phyloP scores from a whole-genome alignment of 2,797 vertebrate genomes.

The Pterois miles region DNA sequence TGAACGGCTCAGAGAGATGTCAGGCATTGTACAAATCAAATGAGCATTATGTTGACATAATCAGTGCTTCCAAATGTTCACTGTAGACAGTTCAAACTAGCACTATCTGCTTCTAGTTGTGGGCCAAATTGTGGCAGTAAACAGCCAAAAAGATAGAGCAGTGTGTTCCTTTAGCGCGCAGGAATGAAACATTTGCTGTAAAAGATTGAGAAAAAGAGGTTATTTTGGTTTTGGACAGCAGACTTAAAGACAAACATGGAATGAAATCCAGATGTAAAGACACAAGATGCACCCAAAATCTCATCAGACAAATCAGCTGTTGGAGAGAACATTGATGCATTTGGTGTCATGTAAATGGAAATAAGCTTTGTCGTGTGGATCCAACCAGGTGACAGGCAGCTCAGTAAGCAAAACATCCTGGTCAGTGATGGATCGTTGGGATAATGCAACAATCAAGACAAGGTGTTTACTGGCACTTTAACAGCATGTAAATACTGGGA shows the following conservation, averaged over 20 bases:
- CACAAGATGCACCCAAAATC: not conserved
- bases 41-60: not conserved
- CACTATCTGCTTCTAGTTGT: not conserved
- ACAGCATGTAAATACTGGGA: slow-evolving; percentile 39
- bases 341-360: slow-evolving; percentile 31
- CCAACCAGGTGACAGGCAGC: slow-evolving; percentile 25
- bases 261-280: slow-evolving; percentile 33
- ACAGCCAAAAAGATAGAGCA: slow-evolving; percentile 25
- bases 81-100: not conserved
- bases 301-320: slow-evolving; percentile 16
- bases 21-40: not conserved
- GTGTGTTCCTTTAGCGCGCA: slow-evolving; percentile 10
- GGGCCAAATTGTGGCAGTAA: slow-evolving; percentile 9
- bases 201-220: not conserved
- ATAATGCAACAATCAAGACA: slow-evolving; percentile 19
- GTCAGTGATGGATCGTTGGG: slow-evolving; percentile 21
- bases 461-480: slow-evolving; percentile 41
- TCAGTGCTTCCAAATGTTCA: slow-evolving; percentile 5
- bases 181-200: slow-evolving; percentile 16
- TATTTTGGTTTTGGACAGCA: slow-evolving; percentile 33
- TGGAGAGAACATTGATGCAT: not conserved
- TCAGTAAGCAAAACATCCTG: slow-evolving; percentile 13
- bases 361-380: slow-evolving; percentile 16
- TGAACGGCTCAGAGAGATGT: slow-evolving; percentile 3
- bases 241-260: slow-evolving; percentile 34